These are phyloP conservation scores for Diploptera punctata DNA, from an alignment of 2,888 invertebrate genomes.

Conservation along the genomic window DNA sequence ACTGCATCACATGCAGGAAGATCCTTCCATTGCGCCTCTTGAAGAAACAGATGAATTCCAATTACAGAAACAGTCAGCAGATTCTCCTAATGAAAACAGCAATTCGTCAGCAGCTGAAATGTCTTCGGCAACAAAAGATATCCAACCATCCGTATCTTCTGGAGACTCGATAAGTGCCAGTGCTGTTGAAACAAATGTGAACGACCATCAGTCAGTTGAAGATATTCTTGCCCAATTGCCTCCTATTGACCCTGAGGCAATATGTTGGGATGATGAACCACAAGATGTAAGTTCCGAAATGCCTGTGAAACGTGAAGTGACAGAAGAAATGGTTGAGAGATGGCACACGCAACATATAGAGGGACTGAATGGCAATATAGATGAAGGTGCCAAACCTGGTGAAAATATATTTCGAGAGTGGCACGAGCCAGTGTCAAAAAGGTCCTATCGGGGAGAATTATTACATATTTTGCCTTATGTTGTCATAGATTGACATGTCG, in stretches of 20 bases:
- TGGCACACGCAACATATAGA: conserved; percentile 48
- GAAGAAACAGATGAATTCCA: not conserved
- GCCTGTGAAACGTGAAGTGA: conserved; percentile 47
- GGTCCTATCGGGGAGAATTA: conserved; percentile 76
- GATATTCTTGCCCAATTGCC: conserved; percentile 71
- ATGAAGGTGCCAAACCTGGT: conserved; percentile 49
- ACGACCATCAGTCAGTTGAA: conserved; percentile 53
- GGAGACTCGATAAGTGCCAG: conserved; percentile 20
- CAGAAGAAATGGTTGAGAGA: conserved; percentile 58
- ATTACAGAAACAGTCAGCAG: not conserved
- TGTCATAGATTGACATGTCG: conserved; percentile 81
- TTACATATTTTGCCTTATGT: conserved; percentile 96
- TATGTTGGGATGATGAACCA: conserved; percentile 57
- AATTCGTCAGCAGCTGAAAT: not conserved
- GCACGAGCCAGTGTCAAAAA: conserved; percentile 83
- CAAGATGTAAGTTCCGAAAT: conserved; percentile 49
- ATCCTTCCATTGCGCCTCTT: conserved; percentile 10
- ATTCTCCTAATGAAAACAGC: not conserved
- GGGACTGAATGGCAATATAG: conserved; percentile 67
- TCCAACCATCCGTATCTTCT: conserved; percentile 8
- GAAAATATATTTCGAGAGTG: conserved; percentile 78
- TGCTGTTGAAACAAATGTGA: not conserved
- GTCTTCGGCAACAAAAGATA: not conserved
- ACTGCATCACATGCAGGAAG: conserved; percentile 32
- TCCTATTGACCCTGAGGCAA: conserved; percentile 62